Conservation (phyloP, 2,888 invertebrate species). For the Caenorhabditis afra region DNA sequence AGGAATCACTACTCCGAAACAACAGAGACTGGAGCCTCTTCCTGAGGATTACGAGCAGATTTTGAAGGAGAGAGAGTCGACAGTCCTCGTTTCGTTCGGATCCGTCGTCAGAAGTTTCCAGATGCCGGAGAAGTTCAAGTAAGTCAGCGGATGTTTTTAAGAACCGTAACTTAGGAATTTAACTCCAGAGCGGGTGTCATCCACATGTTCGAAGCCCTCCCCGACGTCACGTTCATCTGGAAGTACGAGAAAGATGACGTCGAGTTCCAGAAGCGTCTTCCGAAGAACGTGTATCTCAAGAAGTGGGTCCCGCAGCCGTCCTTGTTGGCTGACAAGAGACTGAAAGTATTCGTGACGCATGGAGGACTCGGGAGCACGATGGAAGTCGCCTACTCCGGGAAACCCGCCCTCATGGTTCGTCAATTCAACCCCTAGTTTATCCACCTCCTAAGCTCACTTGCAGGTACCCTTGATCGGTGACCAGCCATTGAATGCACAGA, state of each 20-base stretch:
- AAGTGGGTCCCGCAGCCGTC: constrained; percentile 48
- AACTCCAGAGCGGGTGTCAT: constrained; percentile 41
- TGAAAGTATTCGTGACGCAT: constrained; percentile 44
- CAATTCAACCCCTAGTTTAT: too few species aligned
- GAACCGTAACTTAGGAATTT: neutral
- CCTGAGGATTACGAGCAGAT: constrained; percentile 43
- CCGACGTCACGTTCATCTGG: constrained; percentile 42
- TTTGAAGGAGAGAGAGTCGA: constrained; percentile 24
- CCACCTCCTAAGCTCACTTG: too few species aligned
- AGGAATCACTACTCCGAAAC: constrained; percentile 31
- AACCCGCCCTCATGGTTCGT: constrained; percentile 32
- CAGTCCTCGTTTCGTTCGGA: constrained; percentile 56
- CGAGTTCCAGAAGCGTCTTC: constrained; percentile 2
- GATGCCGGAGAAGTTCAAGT: constrained; percentile 42
- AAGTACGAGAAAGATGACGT: constrained; percentile 38
- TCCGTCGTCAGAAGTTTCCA: constrained; percentile 33
- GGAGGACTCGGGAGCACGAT: constrained; percentile 40
- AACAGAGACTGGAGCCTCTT: constrained; percentile 4
- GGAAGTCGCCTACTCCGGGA: constrained; percentile 45
- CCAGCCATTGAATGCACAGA: constrained; percentile 29
- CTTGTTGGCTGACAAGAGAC: constrained; percentile 29
- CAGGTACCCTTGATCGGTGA: constrained; percentile 43
- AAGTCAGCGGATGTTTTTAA: neutral
- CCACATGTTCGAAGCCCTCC: constrained; percentile 37
- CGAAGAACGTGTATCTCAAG: constrained; percentile 27